Evolutionary conservation across 2,888 invertebrate species (phyloP).

Genomic region (Eupithecia centaureata): DNA sequence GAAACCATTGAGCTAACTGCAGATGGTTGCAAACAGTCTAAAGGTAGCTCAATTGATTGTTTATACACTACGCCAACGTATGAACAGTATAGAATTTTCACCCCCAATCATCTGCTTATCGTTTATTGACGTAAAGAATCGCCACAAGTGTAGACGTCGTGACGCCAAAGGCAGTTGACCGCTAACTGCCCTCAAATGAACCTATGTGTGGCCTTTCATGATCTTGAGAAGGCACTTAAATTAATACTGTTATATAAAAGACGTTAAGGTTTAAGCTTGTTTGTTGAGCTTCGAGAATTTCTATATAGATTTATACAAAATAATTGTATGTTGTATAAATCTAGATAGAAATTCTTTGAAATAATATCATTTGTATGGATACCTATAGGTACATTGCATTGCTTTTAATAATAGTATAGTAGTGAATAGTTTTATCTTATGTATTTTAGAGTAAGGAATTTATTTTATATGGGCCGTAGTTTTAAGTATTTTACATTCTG

Average conservation of each 20-base stretch:
- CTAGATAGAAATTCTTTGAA: background rate
- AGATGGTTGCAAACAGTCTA: too few relatives aligned
- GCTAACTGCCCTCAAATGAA: constrained; percentile 14
- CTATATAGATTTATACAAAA: background rate
- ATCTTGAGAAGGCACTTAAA: background rate
- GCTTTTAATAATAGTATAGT: too few relatives aligned
- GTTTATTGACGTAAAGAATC: constrained; percentile 30
- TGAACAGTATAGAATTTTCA: background rate
- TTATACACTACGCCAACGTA: background rate
- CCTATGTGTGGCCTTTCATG: background rate
- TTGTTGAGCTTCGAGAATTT: background rate
- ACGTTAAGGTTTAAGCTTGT: background rate
- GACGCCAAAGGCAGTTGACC: constrained; percentile 43
- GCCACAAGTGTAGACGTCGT: constrained; percentile 47
- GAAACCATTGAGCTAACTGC: too few relatives aligned
- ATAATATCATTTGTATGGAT: background rate
- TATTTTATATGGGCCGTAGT: too few relatives aligned
- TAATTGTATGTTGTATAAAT: too few relatives aligned
- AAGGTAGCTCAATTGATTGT: too few relatives aligned
- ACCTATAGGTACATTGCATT: background rate
- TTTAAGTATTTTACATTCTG: too few relatives aligned
- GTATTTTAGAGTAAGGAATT: too few relatives aligned
- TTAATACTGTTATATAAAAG: background rate
- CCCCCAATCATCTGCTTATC: constrained; percentile 31
- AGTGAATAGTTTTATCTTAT: too few relatives aligned